Base-by-base conservation (phyloP, 1,140 invertebrate species). In the Cherax destructor region DNA sequence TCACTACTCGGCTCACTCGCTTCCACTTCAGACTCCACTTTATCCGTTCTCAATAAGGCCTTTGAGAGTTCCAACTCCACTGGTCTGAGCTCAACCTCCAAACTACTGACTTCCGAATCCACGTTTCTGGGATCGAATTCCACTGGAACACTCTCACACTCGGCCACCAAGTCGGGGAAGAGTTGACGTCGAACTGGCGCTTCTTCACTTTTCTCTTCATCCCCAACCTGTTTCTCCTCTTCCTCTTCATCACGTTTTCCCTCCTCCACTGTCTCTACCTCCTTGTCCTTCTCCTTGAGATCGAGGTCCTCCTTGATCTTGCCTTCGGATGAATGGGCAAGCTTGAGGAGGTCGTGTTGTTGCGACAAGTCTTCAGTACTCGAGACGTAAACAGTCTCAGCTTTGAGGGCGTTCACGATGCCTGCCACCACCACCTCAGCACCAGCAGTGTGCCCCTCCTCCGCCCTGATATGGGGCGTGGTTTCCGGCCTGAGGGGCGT, bases 341-440 rank as follows among this genome's bases (percentile, higher is more conserved):
- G 50, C 77, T 74, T 59, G 56, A 49, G 52, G 77, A 49, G 56
- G 72, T 90, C 88, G 10, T 90, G 72, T 13, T 78, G 88, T 1
- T 24, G 76, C 4, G 88, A 90, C 5, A 90, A 65, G 72, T 90
- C 88, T 79, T 90, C 88, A n/a, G 49, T 77, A 72, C 88, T 90
- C 50, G 88, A 90, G 0, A 90, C 88, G 30, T 90, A 90, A 41
- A 90, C 88, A 11, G 80, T 90, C 49, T 90, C 88, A n/a, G 88
- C 88, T 49, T 84, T 90, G 6, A 90, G 81, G 80, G 74, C 88
- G 49, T 72, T 90, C 52, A 90, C 69, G 52, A 90, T 81, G 5
- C 88, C 88, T 11, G 18, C 88, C 30, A 90, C 81, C 52, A 90
- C 88, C 88, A 90, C 88, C 9, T 81, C 72, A 49, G 41, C 80